Evolutionary conservation across 2,888 invertebrate species (phyloP).

Genomic region (Ecdyonurus torrentis): DNA sequence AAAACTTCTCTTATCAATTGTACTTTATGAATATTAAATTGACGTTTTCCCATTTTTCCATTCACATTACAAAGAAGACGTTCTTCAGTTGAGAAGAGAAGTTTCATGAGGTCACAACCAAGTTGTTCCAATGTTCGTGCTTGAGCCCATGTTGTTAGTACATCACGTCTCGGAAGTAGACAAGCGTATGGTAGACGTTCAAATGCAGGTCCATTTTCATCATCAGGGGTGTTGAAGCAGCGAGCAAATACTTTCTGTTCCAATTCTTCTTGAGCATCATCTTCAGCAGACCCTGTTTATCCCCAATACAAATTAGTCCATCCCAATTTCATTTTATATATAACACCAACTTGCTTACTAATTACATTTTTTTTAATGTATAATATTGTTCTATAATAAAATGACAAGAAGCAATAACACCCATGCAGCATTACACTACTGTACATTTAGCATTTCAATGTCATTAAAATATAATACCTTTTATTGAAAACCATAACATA

Average conservation of each 20-base stretch:
- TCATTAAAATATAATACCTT: too few species aligned
- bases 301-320: background rate
- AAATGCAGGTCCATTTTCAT: constrained; percentile 18
- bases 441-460: too few species aligned
- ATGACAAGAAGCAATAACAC: background rate
- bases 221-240: background rate
- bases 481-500: too few species aligned
- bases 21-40: constrained; percentile 29
- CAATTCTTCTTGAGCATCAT: background rate
- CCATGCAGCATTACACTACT: background rate
- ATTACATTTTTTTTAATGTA: background rate
- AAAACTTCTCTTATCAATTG: constrained; percentile 27
- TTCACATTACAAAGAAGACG: constrained; percentile 30
- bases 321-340: background rate
- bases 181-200: constrained; percentile 28
- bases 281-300: background rate
- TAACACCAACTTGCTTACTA: background rate
- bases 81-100: constrained; percentile 28
- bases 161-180: constrained; percentile 26
- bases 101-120: constrained; percentile 30
- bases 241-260: background rate
- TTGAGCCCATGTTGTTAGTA: constrained; percentile 28
- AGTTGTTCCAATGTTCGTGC: constrained; percentile 29
- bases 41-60: constrained; percentile 30
- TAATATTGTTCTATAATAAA: too few species aligned